Base-by-base conservation (phyloP, 1,140 invertebrate species). In the Euura lappo region DNA sequence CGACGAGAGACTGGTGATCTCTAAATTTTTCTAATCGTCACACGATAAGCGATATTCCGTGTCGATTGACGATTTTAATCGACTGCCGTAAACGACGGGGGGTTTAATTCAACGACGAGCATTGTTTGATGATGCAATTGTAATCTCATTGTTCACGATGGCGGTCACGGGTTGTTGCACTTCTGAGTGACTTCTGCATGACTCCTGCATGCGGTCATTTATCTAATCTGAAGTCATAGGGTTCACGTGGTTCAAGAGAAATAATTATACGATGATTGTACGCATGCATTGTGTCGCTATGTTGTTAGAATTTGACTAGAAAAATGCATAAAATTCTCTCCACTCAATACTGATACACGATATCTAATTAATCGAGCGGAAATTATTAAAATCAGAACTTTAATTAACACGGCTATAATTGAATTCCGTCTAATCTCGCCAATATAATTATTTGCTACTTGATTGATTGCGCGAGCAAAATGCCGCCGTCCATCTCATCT, bases 61-160 rank as follows among this genome's bases (percentile, higher is more conserved):
- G 28, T 28, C 28, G 28, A 28, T 28, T 28, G 28, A 28, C 28
- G 28, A 28, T 28, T 28, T 28, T 1, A 28, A 28, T 28, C 28
- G 28, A 28, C 28, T 28, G 28, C 0, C 28, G 28, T 28, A 28
- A 28, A 28, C 28, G 28, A 28, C 28, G 28, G 28, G 28, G 28
- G 28, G 28, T 28, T 28, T 28, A 60, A 60, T 60, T 60, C 10
- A 60, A 11, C 51, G 51, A 60, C 8, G 51, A n/a, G 10, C 8
- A 60, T 60, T 60, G 51, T 60, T 60, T n/a, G 51, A 60, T 4
- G 51, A 8, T 60, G 28, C 28, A 28, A 28, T 28, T 28, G 28
- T 77, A 79, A 81, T 80, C 78, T 81, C 81, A 80, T 83, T 81
- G 80, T 80, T 79, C 76, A 69, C 77, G 77, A 77, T 80, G 76